Evolutionary conservation across 2,888 invertebrate genomes (phyloP), one percentile per base, ranked within the genome.

Genomic region (Dasysyrphus tricinctus): DNA sequence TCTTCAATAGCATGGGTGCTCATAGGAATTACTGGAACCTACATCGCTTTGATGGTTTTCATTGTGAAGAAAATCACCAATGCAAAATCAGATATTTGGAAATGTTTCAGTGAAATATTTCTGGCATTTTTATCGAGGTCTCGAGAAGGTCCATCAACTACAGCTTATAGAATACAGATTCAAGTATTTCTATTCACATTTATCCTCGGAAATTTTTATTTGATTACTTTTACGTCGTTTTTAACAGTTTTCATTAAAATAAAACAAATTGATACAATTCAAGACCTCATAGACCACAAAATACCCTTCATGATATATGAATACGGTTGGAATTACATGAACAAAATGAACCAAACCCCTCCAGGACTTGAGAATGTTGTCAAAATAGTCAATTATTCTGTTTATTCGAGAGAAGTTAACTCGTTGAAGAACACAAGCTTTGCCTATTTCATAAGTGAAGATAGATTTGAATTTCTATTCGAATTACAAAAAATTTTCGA

Each of bases 221-320:
- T 37, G 2, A 39, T 80, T 12, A 56, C 34, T 11, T 24, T 65
- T 6, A 80, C 80, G 9, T 80, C 80, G 1, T 80, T 74, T 51
- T 7, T 80, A 5, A 80, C 67, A 8, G 67, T 51, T 49, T 80
- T 51, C n/a, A 80, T 80, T 3, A 19, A 51, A 59, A 57, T 65
- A 2, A 59, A 49, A 51, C 74, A 59, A 2, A 8, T 29, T 1
- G 9, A 74, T 11, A 67, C 80, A 3, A 12, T 74, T 8, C 49
- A 80, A 11, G 80, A 74, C n/a, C 32, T 74, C 19, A 14, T 74
- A 2, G 74, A 80, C 7, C 16, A 44, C 14, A 34, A 73, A 1
- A 12, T 79, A 9, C 42, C 24, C 0, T 0, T 67, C 6, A 39
- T 67, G 11, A 11, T 80, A 1, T 2, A 29, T n/a, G 1, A 29